phyloP scores from a whole-genome alignment of 1,140 invertebrate genomes.

The Myzus persicae region DNA sequence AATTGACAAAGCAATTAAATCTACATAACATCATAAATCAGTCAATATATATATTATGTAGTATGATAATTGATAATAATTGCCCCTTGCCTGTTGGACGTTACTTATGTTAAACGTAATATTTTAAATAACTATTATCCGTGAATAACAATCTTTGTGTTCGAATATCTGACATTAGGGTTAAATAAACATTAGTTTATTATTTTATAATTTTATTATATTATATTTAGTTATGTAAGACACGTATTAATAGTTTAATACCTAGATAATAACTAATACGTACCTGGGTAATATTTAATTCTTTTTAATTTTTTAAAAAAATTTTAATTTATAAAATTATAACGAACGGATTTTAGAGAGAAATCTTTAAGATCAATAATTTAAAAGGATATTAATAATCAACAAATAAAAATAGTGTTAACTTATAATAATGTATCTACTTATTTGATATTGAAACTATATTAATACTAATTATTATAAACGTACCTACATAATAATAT shows the following conservation, averaged over 20 bases:
- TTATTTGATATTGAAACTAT: background rate
- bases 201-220: no score
- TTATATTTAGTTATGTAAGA: background rate
- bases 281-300: no score
- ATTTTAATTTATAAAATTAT: background rate
- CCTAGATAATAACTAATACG: no score
- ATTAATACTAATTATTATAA: background rate
- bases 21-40: constrained; percentile 5
- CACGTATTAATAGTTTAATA: no score
- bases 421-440: no score
- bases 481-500: no score
- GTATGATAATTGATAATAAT: background rate
- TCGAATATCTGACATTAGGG: background rate
- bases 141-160: background rate
- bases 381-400: background rate
- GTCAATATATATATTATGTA: background rate
- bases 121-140: background rate
- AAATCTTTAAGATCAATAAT: background rate
- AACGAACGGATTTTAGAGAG: background rate
- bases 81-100: background rate
- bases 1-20: background rate
- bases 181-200: background rate
- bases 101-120: background rate
- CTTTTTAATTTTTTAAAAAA: background rate
- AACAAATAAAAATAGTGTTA: background rate